These are phyloP conservation scores for Drosophila oshimai DNA, from an alignment of 1,140 invertebrate genomes.

Conservation along the genomic window DNA sequence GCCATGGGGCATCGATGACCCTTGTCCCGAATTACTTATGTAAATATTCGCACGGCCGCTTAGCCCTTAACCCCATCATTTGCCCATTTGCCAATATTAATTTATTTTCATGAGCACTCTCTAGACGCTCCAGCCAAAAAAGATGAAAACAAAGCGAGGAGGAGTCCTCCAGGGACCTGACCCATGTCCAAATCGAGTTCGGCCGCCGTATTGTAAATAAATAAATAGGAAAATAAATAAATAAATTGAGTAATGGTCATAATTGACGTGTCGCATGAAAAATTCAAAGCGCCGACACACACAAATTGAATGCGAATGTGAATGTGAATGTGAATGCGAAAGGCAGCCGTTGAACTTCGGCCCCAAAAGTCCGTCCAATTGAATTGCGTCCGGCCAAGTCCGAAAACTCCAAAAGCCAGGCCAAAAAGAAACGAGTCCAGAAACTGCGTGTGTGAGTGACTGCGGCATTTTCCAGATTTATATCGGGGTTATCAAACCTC, in stretches of 20 bases:
- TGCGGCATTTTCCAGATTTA: slow-evolving; percentile 70
- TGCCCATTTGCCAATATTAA: slow-evolving; percentile 60
- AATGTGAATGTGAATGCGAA: slow-evolving; percentile 8
- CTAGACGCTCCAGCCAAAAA: neutral
- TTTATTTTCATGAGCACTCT: slow-evolving; percentile 54
- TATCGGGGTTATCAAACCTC: slow-evolving; percentile 61
- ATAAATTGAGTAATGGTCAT: slow-evolving; percentile 76
- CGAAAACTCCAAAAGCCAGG: neutral
- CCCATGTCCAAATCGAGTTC: slow-evolving; percentile 14
- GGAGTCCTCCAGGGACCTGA: slow-evolving; percentile 9
- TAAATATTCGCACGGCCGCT: slow-evolving; percentile 26
- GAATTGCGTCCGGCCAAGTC: slow-evolving; percentile 5
- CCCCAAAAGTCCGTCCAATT: neutral
- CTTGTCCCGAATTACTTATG: slow-evolving; percentile 38
- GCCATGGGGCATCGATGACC: slow-evolving; percentile 32
- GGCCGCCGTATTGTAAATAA: slow-evolving; percentile 49
- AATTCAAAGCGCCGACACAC: slow-evolving; percentile 53
- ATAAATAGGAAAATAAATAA: slow-evolving; percentile 68
- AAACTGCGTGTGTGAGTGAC: slow-evolving; percentile 48
- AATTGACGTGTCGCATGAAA: slow-evolving; percentile 66
- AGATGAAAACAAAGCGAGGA: neutral
- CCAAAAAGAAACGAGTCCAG: slow-evolving; percentile 14
- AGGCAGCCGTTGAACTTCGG: slow-evolving; percentile 35
- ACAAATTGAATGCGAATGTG: slow-evolving; percentile 39
- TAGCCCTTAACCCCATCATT: slow-evolving; percentile 56